These are phyloP conservation scores for Achatina immaculata DNA, from an alignment of 1,140 invertebrate genomes.

Conservation along the genomic window DNA sequence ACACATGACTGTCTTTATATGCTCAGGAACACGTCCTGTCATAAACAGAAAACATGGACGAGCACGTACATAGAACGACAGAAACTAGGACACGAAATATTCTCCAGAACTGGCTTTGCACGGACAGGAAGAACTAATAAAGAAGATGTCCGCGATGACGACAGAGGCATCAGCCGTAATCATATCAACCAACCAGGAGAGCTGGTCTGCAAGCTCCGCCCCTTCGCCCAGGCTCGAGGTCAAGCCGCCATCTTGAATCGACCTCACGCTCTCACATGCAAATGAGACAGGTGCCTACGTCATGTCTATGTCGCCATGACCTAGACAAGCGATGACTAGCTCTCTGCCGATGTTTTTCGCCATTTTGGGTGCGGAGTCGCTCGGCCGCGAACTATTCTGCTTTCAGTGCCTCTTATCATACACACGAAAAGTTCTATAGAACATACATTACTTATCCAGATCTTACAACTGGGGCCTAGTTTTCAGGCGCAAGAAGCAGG, in stretches of 20 bases:
- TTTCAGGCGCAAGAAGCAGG: no score
- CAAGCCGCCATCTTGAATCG: constrained; percentile 5
- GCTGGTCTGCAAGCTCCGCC: not conserved
- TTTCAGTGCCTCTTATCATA: no score
- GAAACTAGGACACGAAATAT: no score
- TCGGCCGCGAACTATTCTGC: not conserved
- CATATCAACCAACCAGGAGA: not conserved
- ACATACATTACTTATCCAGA: no score
- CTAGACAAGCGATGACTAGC: not conserved
- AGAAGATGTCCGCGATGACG: not conserved
- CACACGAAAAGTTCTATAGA: no score
- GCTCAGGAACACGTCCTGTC: no score
- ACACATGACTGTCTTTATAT: no score
- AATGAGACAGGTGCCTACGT: not conserved
- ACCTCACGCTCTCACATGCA: not conserved
- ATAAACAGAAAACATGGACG: no score
- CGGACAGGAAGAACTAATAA: no score
- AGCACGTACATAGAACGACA: no score
- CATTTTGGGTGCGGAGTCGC: not conserved
- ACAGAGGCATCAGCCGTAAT: constrained; percentile 6
- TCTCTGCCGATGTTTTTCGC: not conserved
- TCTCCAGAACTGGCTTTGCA: no score
- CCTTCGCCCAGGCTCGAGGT: not conserved
- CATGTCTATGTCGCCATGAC: constrained; percentile 3
- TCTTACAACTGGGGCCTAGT: no score